Conservation (phyloP, 2,888 invertebrate genomes). For the Rosalia funebris region DNA sequence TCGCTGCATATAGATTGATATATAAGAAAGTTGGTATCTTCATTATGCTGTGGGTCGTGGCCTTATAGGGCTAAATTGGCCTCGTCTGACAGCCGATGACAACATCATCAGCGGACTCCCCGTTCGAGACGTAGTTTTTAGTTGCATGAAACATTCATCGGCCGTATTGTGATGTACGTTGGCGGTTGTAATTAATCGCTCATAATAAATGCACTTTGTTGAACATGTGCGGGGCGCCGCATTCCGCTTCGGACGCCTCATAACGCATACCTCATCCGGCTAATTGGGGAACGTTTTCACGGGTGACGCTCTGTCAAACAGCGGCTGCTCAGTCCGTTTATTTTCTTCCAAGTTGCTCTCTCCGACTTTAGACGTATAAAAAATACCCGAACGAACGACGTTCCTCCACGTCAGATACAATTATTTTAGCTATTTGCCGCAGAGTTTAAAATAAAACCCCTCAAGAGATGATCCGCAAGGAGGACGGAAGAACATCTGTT, state of each 20-base stretch:
- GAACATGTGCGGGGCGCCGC: slow-evolving; percentile 44
- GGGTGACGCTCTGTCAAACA: slow-evolving; percentile 62
- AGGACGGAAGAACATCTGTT: slow-evolving; percentile 53
- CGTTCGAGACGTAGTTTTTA: slow-evolving; percentile 60
- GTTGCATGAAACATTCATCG: slow-evolving; percentile 61
- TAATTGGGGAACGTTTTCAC: slow-evolving; percentile 63
- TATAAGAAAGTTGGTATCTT: slow-evolving; percentile 63
- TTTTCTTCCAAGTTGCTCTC: slow-evolving; percentile 48
- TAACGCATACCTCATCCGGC: slow-evolving; percentile 60
- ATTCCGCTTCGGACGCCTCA: slow-evolving; percentile 53
- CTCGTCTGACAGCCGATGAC: slow-evolving; percentile 63
- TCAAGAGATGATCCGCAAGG: slow-evolving; percentile 43
- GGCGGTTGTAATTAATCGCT: slow-evolving; percentile 47
- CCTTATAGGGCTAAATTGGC: slow-evolving; percentile 65
- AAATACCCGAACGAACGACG: slow-evolving; percentile 47
- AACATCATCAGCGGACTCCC: slow-evolving; percentile 63
- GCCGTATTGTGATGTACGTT: slow-evolving; percentile 51
- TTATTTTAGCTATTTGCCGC: slow-evolving; percentile 58
- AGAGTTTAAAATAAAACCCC: slow-evolving; percentile 53
- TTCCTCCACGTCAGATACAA: slow-evolving; percentile 51
- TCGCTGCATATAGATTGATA: slow-evolving; percentile 57
- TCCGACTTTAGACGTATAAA: slow-evolving; percentile 48
- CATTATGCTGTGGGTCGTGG: slow-evolving; percentile 62
- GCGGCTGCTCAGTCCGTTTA: slow-evolving; percentile 55
- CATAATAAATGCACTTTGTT: slow-evolving; percentile 54